Evolutionary conservation across 2,113 vertebrate species (phyloP).

Genomic region (Cryptotis parvus): DNA sequence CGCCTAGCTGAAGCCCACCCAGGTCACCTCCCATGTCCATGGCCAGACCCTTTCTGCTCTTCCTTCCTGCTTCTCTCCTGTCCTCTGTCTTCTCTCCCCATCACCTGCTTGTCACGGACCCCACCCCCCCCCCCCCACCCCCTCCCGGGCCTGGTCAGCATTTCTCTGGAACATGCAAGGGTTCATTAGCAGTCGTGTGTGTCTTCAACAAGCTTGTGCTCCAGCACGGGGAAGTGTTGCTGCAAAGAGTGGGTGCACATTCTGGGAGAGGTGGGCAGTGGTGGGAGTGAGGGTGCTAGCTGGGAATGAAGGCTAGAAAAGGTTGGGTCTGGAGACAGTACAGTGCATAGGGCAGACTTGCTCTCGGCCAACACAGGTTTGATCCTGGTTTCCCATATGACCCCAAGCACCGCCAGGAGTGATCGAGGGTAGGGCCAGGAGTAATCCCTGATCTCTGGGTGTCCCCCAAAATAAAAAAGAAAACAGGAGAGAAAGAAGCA

Average conservation of each 20-base stretch:
- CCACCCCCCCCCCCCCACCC: no score
- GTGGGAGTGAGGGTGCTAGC: neutral
- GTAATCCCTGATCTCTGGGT: no score
- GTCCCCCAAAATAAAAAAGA: no score
- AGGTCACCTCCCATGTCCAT: neutral
- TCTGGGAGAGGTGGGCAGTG: neutral
- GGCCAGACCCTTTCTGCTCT: neutral
- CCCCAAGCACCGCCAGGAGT: no score
- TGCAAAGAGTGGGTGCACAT: neutral
- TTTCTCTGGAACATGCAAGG: neutral
- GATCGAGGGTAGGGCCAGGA: no score
- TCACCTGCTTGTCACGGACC: neutral
- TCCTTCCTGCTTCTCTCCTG: neutral
- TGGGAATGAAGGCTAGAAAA: neutral
- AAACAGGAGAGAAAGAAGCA: no score
- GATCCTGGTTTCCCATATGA: no score
- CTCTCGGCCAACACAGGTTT: no score
- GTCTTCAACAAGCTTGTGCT: neutral
- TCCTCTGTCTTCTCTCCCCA: neutral
- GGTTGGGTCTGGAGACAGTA: neutral
- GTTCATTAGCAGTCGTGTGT: neutral
- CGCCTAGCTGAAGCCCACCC: conserved; percentile 29
- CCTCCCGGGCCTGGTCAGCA: neutral
- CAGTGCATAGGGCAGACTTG: neutral
- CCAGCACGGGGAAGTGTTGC: neutral